Conservation (phyloP, 2,888 invertebrate species). For the Drosophila anomalata region DNA sequence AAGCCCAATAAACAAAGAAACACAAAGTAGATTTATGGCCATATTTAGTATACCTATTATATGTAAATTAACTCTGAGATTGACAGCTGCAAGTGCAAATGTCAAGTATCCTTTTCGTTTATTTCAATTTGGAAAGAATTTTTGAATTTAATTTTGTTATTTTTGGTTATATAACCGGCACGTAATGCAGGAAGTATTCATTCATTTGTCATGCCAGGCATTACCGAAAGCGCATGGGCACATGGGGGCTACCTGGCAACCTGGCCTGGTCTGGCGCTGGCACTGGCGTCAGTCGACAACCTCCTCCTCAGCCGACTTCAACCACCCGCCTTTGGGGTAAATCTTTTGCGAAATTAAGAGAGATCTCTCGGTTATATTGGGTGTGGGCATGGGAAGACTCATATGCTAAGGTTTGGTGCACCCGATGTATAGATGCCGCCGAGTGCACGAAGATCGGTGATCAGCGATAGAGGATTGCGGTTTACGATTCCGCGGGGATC, state of each 20-base stretch:
- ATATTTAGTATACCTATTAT: background rate
- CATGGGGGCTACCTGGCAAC: conserved; percentile 48
- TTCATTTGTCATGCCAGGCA: conserved; percentile 67
- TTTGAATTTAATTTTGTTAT: conserved; percentile 13
- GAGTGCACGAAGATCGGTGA: conserved; percentile 57
- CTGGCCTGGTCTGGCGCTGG: background rate
- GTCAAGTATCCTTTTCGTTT: conserved; percentile 21
- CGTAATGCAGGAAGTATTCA: conserved; percentile 76
- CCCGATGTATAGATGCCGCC: conserved; percentile 58
- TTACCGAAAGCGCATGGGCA: conserved; percentile 35
- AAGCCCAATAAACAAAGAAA: conserved; percentile 1
- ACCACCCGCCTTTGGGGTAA: background rate
- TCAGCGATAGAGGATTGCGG: conserved; percentile 28
- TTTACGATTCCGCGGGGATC: conserved; percentile 7
- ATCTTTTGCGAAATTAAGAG: conserved; percentile 28
- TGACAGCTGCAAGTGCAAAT: conserved; percentile 57
- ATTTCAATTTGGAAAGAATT: conserved; percentile 17
- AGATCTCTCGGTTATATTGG: conserved; percentile 12
- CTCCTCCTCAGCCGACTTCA: background rate
- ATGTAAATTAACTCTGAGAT: conserved; percentile 25
- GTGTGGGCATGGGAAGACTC: conserved; percentile 15
- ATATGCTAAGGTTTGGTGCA: conserved; percentile 48
- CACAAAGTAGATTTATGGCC: background rate
- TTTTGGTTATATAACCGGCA: conserved; percentile 40
- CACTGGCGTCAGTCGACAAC: background rate